Base-by-base conservation (phyloP, 2,797 vertebrate genomes). In the Microctenopoma stevenorrisi region DNA sequence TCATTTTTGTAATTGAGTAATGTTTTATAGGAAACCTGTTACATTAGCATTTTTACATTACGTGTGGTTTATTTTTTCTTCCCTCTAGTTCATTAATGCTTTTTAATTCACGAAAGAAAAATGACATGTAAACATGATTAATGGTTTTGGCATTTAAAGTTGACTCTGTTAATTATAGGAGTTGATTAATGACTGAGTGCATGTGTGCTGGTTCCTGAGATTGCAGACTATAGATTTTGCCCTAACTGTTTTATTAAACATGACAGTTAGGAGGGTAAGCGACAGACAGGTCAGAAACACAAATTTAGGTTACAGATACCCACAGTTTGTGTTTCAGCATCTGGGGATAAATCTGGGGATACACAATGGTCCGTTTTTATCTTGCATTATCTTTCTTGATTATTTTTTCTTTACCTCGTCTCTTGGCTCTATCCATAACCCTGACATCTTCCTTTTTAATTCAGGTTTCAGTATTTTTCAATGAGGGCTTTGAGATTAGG, bases 141-240 rank as follows among this genome's bases (percentile, higher is more conserved):
- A 88, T 85, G 49, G 50, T 76, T 79, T 43, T 86, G 83, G 18
- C 81, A 82, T 89, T 90, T 79, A 51, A 74, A 86, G 64, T 53
- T 72, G 81, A 81, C 79, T 52, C 69, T 78, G 55, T 70, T 81
- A 72, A 82, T 88, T 82, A 81, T 42, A 58, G 43, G 10, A 43
- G 70, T 72, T 86, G 83, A 89, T 83, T 82, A 80, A 87, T 88
- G 79, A 74, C 46, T 12, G 49, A 33, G 25, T 30, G 37, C 57
- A n/a, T n/a, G n/a, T 50, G 48, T 38, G 18, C 62, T 26, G 8
- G 79, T 83, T 81, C 50, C 64, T 53, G 44, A 56, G 66, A 82
- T 60, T 74, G 60, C 48, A 25, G 9, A 55, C 50, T 72, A 52
- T 59, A 35, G 43, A 40, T 56, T 79, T 83, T 72, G 67, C 79